These are phyloP conservation scores for Rhinogobio ventralis DNA, from an alignment of 2,797 vertebrate species.

Conservation along the genomic window DNA sequence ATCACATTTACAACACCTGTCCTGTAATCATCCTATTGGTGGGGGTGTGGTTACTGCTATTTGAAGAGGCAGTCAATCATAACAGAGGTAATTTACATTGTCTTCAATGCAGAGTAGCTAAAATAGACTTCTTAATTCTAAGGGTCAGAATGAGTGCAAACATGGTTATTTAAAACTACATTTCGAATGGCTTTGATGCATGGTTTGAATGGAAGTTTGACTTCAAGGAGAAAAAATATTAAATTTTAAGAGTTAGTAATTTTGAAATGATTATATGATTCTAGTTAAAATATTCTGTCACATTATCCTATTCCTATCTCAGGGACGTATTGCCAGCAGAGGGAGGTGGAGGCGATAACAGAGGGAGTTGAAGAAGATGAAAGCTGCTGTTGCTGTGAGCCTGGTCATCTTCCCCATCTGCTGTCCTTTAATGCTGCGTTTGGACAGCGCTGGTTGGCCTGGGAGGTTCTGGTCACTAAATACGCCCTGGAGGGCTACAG, in stretches of 20 bases:
- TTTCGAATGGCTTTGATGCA: not conserved
- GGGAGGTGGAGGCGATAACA: slow-evolving; percentile 97
- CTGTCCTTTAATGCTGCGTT: slow-evolving; percentile 96
- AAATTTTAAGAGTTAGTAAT: not conserved
- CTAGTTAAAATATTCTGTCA: not conserved
- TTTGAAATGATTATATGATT: not conserved
- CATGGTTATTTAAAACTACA: too few species aligned
- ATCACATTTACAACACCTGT: not conserved
- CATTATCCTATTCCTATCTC: not conserved
- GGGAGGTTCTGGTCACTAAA: slow-evolving; percentile 97
- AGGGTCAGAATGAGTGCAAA: not conserved
- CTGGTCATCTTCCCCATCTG: slow-evolving; percentile 93
- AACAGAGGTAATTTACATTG: not conserved
- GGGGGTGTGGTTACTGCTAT: not conserved
- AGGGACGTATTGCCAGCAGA: slow-evolving; percentile 98
- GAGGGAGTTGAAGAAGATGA: slow-evolving; percentile 99
- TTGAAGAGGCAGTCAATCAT: not conserved
- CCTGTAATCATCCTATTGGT: not conserved
- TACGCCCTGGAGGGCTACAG: slow-evolving; percentile 97
- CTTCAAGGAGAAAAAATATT: too few species aligned
- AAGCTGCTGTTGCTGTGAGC: slow-evolving; percentile 97
- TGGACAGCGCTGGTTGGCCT: slow-evolving; percentile 96
- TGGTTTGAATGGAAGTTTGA: not conserved
- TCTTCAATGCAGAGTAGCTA: not conserved
- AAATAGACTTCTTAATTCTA: too few species aligned